Percentiles rank a stretch among this genome's conserved stretches.
These are phyloP conservation scores for Girardia tigrina DNA, from an alignment of 2,888 invertebrate genomes.

Conservation along the genomic window DNA sequence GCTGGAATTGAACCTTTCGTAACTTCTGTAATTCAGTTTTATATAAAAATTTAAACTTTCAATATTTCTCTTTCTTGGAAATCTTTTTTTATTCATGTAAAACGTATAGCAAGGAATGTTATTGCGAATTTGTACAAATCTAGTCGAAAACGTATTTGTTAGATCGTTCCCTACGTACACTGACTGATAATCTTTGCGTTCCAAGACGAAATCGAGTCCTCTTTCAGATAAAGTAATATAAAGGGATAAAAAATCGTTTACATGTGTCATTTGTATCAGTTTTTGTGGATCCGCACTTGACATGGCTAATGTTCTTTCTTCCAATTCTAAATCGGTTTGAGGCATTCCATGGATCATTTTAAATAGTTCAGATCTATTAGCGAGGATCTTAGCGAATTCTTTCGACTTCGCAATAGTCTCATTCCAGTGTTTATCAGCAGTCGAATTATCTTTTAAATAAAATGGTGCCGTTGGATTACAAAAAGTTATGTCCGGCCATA, in stretches of 20 bases:
- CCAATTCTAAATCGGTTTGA: background rate
- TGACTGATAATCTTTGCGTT: background rate
- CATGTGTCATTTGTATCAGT: background rate
- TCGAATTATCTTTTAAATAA: background rate
- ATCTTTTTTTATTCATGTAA: background rate
- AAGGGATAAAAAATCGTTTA: background rate
- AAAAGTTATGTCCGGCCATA: conserved; percentile 37
- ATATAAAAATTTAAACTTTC: background rate
- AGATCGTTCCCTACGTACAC: background rate
- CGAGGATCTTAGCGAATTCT: background rate
- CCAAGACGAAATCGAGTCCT: background rate
- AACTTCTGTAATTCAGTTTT: conserved; percentile 21
- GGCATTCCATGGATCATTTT: background rate
- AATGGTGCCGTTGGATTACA: conserved; percentile 34
- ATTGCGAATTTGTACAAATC: conserved; percentile 10
- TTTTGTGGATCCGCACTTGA: background rate
- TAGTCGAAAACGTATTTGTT: background rate
- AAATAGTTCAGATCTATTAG: background rate
- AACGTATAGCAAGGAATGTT: conserved; percentile 33
- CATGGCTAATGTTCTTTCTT: background rate
- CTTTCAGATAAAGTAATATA: background rate
- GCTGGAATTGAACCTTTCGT: conserved; percentile 21
- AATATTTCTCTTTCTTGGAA: background rate
- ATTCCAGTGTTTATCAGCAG: background rate
- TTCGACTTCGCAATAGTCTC: background rate